phyloP scores from a whole-genome alignment of 2,888 invertebrate species.

The Plagodis pulveraria region DNA sequence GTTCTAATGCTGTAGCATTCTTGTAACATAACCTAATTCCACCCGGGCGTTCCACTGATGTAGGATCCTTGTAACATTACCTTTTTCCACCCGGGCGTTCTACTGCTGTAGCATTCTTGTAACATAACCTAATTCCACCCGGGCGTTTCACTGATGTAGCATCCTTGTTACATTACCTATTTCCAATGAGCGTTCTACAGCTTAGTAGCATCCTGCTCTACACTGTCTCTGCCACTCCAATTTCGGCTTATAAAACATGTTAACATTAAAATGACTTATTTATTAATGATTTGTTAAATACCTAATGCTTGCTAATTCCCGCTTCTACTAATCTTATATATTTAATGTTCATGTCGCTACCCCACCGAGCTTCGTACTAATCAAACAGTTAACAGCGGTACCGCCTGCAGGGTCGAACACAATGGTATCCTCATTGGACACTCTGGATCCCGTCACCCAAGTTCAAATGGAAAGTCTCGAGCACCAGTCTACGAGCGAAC shows the following conservation, averaged over 20 bases:
- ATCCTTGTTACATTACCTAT: too few species aligned
- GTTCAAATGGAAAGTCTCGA: constrained; percentile 80
- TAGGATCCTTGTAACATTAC: too few species aligned
- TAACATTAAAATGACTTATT: too few species aligned
- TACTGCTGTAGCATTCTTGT: too few species aligned
- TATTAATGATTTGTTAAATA: too few species aligned
- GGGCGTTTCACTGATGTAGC: too few species aligned
- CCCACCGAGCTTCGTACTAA: constrained; percentile 79
- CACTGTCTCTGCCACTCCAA: background rate
- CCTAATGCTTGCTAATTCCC: constrained; percentile 35
- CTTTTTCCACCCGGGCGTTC: too few species aligned
- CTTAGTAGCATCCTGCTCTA: background rate
- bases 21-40: too few species aligned
- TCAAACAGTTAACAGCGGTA: constrained; percentile 80
- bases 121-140: too few species aligned
- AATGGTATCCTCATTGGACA: constrained; percentile 91
- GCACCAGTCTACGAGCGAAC: constrained; percentile 77
- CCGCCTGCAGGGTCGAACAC: constrained; percentile 90
- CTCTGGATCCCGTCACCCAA: constrained; percentile 85
- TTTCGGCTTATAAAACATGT: background rate
- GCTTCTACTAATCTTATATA: constrained; percentile 28
- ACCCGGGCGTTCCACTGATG: too few species aligned
- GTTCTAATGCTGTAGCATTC: too few species aligned
- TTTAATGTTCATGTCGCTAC: constrained; percentile 46
- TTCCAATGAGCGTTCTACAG: too few species aligned